Evolutionary conservation across 2,113 vertebrate species (phyloP).

Genomic region (Corapipo altera): DNA sequence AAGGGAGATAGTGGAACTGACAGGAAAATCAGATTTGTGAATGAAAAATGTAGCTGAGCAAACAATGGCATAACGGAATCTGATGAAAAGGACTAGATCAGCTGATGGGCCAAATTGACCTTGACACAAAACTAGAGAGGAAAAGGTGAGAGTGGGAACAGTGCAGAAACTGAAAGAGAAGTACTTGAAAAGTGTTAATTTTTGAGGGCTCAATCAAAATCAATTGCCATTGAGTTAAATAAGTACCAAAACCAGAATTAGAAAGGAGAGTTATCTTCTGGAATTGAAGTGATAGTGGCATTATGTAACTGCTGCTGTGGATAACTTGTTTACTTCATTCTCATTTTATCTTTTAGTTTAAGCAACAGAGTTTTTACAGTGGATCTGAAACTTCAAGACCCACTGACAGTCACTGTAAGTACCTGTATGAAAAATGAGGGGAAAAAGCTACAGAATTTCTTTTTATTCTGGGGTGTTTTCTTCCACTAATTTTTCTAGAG

Average conservation of each 20-base stretch:
- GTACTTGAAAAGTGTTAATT: background rate
- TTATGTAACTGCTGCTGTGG: background rate
- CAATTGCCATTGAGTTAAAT: background rate
- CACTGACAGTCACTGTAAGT: background rate
- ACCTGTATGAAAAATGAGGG: background rate
- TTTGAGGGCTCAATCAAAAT: background rate
- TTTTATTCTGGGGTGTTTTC: background rate
- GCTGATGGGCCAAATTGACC: background rate
- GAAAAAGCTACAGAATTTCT: accelerated
- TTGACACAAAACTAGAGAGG: background rate
- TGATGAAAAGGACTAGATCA: background rate
- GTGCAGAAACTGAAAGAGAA: background rate
- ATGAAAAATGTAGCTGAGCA: background rate
- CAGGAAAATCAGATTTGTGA: background rate
- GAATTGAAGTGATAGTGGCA: background rate
- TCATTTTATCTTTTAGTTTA: background rate
- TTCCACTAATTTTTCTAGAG: background rate
- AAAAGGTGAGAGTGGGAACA: background rate
- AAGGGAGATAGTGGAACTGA: background rate
- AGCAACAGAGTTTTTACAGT: background rate
- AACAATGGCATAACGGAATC: background rate
- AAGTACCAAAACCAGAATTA: background rate
- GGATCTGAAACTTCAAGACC: background rate
- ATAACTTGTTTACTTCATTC: background rate
- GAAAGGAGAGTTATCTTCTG: background rate